phyloP scores from a whole-genome alignment of 2,797 vertebrate genomes.

The Pangasius mekongensis region DNA sequence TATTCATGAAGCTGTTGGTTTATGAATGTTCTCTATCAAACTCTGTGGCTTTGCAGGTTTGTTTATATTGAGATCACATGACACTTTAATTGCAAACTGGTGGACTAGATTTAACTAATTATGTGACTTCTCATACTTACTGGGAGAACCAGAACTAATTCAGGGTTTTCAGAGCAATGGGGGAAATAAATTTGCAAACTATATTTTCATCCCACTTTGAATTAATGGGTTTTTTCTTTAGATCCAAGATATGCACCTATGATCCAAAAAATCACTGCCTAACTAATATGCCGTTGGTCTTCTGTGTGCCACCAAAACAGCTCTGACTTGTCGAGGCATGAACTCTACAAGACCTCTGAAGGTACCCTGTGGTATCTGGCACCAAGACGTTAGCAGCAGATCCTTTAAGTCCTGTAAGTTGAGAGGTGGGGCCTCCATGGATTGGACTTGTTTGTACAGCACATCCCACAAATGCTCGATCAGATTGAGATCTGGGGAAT shows the following conservation, averaged over 20 bases:
- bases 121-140: not conserved
- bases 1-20: too few relatives aligned
- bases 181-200: not conserved
- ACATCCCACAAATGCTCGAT: not conserved
- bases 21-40: too few relatives aligned
- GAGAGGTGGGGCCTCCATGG: not conserved
- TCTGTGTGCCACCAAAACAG: not conserved
- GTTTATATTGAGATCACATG: too few relatives aligned
- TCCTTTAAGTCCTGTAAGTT: not conserved
- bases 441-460: not conserved
- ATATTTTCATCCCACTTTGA: not conserved
- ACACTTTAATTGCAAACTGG: not conserved
- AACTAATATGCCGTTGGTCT: not conserved
- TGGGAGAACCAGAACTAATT: not conserved
- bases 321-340: not conserved
- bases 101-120: not conserved
- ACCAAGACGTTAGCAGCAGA: not conserved
- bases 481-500: not conserved
- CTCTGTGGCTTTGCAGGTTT: too few relatives aligned
- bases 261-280: not conserved
- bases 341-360: not conserved
- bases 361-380: not conserved
- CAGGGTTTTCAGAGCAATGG: not conserved
- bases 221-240: too few relatives aligned
- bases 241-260: too few relatives aligned